Percentiles rank a stretch among this genome's conserved stretches.
Conservation (phyloP, 2,113 vertebrate genomes). For the Aptenodytes patagonicus region DNA sequence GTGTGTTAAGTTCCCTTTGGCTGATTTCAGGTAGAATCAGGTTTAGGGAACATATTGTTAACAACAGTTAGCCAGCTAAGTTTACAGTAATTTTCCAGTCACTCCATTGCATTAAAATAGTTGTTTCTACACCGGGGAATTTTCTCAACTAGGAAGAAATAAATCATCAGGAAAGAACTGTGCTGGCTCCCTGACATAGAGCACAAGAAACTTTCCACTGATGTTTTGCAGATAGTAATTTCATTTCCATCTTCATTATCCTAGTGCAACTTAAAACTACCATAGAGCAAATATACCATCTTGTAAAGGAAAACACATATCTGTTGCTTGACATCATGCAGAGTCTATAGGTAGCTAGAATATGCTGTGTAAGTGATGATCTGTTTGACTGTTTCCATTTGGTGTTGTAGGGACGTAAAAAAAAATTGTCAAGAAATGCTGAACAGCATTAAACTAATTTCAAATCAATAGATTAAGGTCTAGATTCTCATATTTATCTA, state of each 20-base stretch:
- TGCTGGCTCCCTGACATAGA: neutral
- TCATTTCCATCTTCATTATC: neutral
- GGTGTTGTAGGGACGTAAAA: neutral
- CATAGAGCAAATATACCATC: neutral
- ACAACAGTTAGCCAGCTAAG: neutral
- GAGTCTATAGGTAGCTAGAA: neutral
- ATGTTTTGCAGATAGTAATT: neutral
- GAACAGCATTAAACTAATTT: neutral
- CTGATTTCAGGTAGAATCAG: neutral
- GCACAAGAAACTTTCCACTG: neutral
- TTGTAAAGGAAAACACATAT: neutral
- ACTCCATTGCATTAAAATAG: neutral
- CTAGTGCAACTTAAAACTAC: neutral
- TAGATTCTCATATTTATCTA: neutral
- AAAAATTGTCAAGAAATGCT: neutral
- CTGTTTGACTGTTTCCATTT: neutral
- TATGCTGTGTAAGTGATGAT: neutral
- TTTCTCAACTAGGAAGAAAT: neutral
- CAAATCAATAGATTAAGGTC: neutral
- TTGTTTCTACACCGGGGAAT: neutral
- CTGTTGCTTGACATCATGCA: neutral
- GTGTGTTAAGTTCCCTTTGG: neutral
- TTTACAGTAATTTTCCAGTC: neutral
- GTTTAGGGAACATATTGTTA: neutral
- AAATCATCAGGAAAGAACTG: neutral